Evolutionary conservation across 2,797 vertebrate species (phyloP).

Genomic region (Orestias chungarensis): DNA sequence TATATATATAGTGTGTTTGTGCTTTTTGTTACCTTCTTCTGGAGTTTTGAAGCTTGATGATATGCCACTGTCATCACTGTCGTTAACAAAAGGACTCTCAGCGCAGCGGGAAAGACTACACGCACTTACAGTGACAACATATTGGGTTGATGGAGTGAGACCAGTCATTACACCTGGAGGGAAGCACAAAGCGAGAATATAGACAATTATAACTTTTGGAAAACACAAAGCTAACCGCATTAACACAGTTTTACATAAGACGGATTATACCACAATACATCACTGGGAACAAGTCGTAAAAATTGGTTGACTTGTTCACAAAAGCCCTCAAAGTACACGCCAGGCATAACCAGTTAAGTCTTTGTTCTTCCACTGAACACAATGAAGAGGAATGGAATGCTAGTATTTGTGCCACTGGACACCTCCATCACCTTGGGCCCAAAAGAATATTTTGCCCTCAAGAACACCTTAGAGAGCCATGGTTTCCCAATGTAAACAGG

Average conservation of each 20-base stretch:
- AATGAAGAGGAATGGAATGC: too few species aligned
- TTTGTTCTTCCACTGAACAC: too few species aligned
- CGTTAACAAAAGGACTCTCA: constrained; percentile 79
- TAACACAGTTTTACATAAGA: neutral
- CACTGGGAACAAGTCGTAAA: too few species aligned
- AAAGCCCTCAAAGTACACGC: too few species aligned
- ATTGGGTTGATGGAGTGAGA: constrained; percentile 87
- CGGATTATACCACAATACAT: neutral
- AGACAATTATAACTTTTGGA: neutral
- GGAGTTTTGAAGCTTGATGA: constrained; percentile 88
- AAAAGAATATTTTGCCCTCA: too few species aligned
- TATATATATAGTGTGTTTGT: constrained; percentile 15
- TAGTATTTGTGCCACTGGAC: too few species aligned
- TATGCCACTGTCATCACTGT: constrained; percentile 31
- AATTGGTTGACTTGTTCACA: too few species aligned
- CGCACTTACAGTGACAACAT: constrained; percentile 86
- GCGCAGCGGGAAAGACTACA: constrained; percentile 89
- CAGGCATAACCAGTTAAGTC: too few species aligned
- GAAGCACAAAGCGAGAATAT: too few species aligned
- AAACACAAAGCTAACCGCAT: neutral
- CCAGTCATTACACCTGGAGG: constrained; percentile 85
- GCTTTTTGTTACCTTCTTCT: constrained; percentile 88
- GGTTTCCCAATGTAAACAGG: too few species aligned
- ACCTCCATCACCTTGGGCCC: too few species aligned
- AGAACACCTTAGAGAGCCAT: too few species aligned